A percentile compares a stretch with the other conserved stretches of the same genome.
Conservation (phyloP, 2,888 invertebrate species). For the Hypomecis atomaria region DNA sequence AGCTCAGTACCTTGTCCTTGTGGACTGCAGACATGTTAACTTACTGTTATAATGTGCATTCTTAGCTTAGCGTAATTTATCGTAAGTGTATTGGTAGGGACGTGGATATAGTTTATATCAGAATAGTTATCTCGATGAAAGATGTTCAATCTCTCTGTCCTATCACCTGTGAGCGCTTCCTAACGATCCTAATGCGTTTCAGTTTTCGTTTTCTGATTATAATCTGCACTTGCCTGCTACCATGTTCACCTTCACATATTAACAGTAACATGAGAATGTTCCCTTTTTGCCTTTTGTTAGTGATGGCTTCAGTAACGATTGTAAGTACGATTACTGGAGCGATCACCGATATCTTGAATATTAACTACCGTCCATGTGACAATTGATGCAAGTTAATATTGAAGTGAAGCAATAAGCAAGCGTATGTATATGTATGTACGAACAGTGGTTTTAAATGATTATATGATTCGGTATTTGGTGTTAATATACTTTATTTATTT, state of each 20-base stretch:
- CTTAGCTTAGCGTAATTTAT: conserved; percentile 81
- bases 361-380: conserved; percentile 28
- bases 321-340: conserved; percentile 38
- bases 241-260: conserved; percentile 32
- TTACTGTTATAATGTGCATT: conserved; percentile 77
- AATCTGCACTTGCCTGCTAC: conserved; percentile 51
- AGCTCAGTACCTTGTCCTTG: conserved; percentile 75
- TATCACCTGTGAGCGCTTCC: conserved; percentile 74
- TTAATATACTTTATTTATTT: conserved; percentile 53
- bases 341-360: conserved; percentile 35
- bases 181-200: conserved; percentile 76
- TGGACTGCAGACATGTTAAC: conserved; percentile 71
- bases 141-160: conserved; percentile 62
- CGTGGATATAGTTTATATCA: conserved; percentile 69
- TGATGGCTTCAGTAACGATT: conserved; percentile 24
- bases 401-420: conserved; percentile 60
- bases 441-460: conserved; percentile 45
- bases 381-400: conserved; percentile 51
- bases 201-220: conserved; percentile 54
- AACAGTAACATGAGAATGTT: conserved; percentile 50
- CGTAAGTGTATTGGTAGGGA: conserved; percentile 80
- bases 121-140: conserved; percentile 56
- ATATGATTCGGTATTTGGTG: conserved; percentile 51
- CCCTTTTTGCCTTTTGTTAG: not conserved
- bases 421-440: conserved; percentile 68